Base-by-base conservation (phyloP, 2,797 vertebrate genomes). In the Schizopygopsis pylzovi region DNA sequence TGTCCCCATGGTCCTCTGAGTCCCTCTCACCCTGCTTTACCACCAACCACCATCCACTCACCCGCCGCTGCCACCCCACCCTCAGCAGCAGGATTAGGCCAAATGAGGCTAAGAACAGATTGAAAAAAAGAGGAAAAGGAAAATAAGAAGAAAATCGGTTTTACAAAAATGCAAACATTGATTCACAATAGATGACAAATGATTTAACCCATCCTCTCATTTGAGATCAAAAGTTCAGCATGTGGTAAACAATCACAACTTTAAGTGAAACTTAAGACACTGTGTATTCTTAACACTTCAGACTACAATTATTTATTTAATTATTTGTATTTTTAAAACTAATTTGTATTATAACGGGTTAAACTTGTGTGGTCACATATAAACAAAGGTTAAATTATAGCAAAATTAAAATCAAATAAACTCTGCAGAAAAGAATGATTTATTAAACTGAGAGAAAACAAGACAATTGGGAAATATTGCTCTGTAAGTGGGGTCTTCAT, bases 41-140 rank as follows among this genome's bases (percentile, higher is more conserved):
- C 68, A 54, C 39, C 52, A 72, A 86, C 63, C 68, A 65, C 39
- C 52, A 73, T 70, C 49, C 68, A 67, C 52, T 83, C 85, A 73
- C 83, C 63, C 45, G 59, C 54, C 52, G 13, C 18, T 8, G 54
- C 77, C 79, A 63, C 80, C 70, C 81, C 85, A 80, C 82, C 87
- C 63, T 85, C 54, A 45, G 79, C 79, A 70, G 71, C 84, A 76
- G 92, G 93, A 93, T 92, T 93, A 93, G 82, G 63, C 86, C 88
- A 92, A 93, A 91, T 79, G 89, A 91, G 92, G 92, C 92, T 94
- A 94, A 94, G 92, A 92, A 92, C 92, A 92, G 92, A 92, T 94
- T 93, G 91, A 89, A 89, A 88, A 89, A 80, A 91, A 85, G 28
- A 71, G 86, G 70, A 85, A 89, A 90, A 92, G 89, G 81, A 90